Percentiles rank a stretch among this genome's conserved stretches.
Conservation (phyloP, 23 tunicate species). For the Ascidia mentula region DNA sequence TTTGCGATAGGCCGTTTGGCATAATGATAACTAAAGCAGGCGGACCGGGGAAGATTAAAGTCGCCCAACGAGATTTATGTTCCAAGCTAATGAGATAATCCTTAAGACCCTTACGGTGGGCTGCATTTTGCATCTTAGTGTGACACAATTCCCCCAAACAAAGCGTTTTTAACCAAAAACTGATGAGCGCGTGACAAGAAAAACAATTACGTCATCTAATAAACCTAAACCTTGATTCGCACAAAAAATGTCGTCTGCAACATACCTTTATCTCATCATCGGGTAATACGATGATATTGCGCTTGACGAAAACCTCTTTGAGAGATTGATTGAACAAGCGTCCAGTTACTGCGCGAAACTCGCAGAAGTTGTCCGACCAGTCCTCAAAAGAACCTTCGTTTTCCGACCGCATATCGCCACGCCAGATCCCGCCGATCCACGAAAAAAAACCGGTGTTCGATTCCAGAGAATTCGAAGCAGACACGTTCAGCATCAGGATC, state of each 20-base stretch:
- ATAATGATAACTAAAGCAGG: too few species aligned
- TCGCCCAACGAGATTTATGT: not conserved
- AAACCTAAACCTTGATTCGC: too few species aligned
- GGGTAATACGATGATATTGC: not conserved
- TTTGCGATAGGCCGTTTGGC: constrained; percentile 2
- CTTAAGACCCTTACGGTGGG: too few species aligned
- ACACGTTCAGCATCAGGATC: not conserved
- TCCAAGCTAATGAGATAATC: too few species aligned
- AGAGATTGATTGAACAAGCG: not conserved
- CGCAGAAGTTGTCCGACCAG: not conserved
- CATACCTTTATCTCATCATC: not conserved
- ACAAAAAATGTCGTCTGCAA: too few species aligned
- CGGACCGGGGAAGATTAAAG: not conserved
- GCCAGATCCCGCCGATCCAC: not conserved
- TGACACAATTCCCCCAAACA: too few species aligned
- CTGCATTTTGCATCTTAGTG: too few species aligned
- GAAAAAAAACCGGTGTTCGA: not conserved
- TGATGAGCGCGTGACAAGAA: too few species aligned
- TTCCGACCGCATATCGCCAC: not conserved
- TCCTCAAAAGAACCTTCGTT: not conserved
- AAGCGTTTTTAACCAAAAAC: too few species aligned
- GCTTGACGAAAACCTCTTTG: not conserved
- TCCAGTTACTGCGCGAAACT: not conserved
- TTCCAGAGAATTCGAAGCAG: not conserved
- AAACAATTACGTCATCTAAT: too few species aligned